phyloP scores from a whole-genome alignment of 2,113 vertebrate species.

The Tichodroma muraria region DNA sequence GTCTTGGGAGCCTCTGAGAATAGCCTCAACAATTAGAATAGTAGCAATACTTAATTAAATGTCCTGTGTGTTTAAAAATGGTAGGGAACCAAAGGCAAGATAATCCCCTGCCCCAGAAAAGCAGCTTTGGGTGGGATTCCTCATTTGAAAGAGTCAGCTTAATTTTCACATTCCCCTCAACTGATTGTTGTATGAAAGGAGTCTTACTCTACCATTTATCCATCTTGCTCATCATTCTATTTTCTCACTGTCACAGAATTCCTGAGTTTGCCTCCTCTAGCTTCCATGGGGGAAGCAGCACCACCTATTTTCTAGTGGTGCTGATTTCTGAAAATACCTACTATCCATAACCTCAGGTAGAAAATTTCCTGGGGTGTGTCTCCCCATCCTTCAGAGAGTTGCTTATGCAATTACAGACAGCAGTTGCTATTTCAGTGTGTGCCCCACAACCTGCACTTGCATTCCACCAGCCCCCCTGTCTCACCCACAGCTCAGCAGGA shows the following conservation, averaged over 20 bases:
- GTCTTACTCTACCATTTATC: not conserved
- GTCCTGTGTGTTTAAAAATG: not conserved
- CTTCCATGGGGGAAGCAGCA: not conserved
- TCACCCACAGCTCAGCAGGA: not conserved
- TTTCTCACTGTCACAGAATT: not conserved
- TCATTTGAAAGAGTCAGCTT: not conserved
- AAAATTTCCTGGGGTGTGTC: not conserved
- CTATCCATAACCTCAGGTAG: not conserved
- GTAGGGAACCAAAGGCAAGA: not conserved
- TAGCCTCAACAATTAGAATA: not conserved
- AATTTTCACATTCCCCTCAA: not conserved
- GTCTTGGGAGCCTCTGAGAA: not conserved
- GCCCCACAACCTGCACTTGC: not conserved
- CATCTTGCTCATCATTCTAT: not conserved
- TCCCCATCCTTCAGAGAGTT: not conserved
- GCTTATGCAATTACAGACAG: not conserved
- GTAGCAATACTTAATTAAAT: slow-evolving; percentile 10
- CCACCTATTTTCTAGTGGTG: not conserved
- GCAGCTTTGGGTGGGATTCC: slow-evolving; percentile 13
- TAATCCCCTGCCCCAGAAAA: slow-evolving; percentile 15
- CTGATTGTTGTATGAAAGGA: not conserved
- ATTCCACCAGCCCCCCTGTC: not conserved
- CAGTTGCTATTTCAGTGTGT: not conserved
- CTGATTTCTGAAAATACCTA: not conserved
- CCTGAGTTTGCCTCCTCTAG: not conserved